Conservation (phyloP, 2,888 invertebrate species). For the Lottia gigantea region DNA sequence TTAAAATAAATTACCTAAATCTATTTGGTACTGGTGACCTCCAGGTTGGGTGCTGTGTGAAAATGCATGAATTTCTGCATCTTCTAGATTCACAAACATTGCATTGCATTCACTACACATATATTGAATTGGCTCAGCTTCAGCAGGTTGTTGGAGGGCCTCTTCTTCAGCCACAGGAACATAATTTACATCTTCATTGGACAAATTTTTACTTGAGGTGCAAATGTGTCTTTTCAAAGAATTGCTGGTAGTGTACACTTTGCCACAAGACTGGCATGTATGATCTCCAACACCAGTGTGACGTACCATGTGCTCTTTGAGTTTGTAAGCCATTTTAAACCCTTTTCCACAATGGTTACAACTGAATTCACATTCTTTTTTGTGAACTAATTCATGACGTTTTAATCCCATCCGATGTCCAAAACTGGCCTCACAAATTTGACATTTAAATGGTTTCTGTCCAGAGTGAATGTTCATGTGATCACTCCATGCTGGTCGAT, state of each 20-base stretch:
- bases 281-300: slow-evolving; percentile 38
- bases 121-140: slow-evolving; percentile 20
- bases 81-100: no score
- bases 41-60: no score
- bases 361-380: slow-evolving; percentile 31
- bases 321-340: slow-evolving; percentile 40
- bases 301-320: slow-evolving; percentile 37
- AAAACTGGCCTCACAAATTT: slow-evolving; percentile 32
- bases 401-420: slow-evolving; percentile 37
- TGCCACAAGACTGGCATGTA: slow-evolving; percentile 31
- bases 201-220: background rate
- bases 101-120: no score
- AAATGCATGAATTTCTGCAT: no score
- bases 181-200: background rate
- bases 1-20: no score
- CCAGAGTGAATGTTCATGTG: slow-evolving; percentile 47
- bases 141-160: background rate
- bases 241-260: slow-evolving; percentile 34
- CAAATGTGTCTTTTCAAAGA: slow-evolving; percentile 36
- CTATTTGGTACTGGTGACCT: no score
- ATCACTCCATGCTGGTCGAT: slow-evolving; percentile 32
- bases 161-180: background rate
- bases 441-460: slow-evolving; percentile 37
- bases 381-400: slow-evolving; percentile 34
- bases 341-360: slow-evolving; percentile 39